Percentiles rank a stretch among this genome's conserved stretches.
These are phyloP conservation scores for Chorisops tibialis DNA, from an alignment of 2,888 invertebrate species.

Conservation along the genomic window DNA sequence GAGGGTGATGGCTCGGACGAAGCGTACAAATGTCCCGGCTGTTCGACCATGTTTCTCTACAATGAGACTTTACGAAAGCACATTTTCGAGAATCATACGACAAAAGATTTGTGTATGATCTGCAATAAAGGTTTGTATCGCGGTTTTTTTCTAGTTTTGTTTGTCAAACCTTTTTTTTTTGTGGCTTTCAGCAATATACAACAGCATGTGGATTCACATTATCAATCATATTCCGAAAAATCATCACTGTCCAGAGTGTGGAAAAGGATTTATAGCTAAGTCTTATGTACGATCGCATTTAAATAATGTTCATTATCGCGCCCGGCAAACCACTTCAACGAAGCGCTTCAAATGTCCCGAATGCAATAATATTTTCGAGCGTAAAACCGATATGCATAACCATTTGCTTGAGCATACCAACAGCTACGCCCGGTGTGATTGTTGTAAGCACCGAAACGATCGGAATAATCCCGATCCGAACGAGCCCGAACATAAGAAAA, in stretches of 20 bases:
- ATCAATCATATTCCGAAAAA: slow-evolving; percentile 24
- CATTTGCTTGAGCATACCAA: slow-evolving; percentile 19
- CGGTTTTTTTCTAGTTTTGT: background rate
- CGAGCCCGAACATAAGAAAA: background rate
- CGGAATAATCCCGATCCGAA: slow-evolving; percentile 2
- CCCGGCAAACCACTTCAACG: background rate
- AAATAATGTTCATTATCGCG: slow-evolving; percentile 9
- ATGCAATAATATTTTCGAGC: slow-evolving; percentile 10
- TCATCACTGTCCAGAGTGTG: slow-evolving; percentile 16
- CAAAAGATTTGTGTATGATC: slow-evolving; percentile 19
- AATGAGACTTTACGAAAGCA: slow-evolving; percentile 16
- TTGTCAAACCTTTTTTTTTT: background rate
- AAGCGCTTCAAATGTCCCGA: slow-evolving; percentile 19
- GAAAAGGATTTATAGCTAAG: slow-evolving; percentile 13
- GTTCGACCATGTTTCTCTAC: slow-evolving; percentile 13
- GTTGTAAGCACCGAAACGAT: background rate
- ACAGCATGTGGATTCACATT: slow-evolving; percentile 23
- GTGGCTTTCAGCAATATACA: slow-evolving; percentile 8
- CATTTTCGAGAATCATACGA: slow-evolving; percentile 21
- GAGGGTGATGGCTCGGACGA: slow-evolving; percentile 9
- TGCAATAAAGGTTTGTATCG: slow-evolving; percentile 17
- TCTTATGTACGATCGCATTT: slow-evolving; percentile 17
- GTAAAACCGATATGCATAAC: slow-evolving; percentile 13
- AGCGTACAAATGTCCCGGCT: slow-evolving; percentile 17
- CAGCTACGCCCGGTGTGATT: slow-evolving; percentile 9